phyloP scores from a whole-genome alignment of 2,113 vertebrate species.

The Megaptera novaeangliae region DNA sequence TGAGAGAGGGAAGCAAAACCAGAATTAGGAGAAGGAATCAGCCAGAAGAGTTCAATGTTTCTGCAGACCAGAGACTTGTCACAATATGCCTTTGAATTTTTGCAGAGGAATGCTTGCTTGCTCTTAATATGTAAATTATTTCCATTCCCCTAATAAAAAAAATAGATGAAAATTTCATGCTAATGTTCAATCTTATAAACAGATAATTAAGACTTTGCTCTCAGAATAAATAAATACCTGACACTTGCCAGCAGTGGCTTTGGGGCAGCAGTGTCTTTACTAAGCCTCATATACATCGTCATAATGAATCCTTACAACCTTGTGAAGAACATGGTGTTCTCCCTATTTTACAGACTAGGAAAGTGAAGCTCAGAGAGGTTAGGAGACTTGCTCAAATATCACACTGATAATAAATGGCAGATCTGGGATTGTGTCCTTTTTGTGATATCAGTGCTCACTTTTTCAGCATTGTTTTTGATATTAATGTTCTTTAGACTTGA shows the following conservation, averaged over 20 bases:
- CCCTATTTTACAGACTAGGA: not conserved
- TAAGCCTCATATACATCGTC: not conserved
- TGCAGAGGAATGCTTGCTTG: not conserved
- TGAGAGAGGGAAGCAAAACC: not conserved
- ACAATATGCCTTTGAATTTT: not conserved
- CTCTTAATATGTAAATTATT: slow-evolving; percentile 20
- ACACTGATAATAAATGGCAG: not conserved
- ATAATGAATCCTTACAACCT: not conserved
- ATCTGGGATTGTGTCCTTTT: not conserved
- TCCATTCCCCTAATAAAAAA: not conserved
- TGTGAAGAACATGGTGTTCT: not conserved
- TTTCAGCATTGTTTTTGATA: not conserved
- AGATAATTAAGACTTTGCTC: slow-evolving; percentile 26
- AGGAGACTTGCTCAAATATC: not conserved
- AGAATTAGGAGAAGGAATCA: not conserved
- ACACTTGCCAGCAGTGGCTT: not conserved
- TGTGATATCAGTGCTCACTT: not conserved
- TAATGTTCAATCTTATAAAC: not conserved
- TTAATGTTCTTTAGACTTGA: not conserved
- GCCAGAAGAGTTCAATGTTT: not conserved
- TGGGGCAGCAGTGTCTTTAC: not conserved
- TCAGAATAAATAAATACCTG: not conserved
- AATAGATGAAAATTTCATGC: not conserved
- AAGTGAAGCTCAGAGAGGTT: not conserved
- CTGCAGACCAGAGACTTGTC: not conserved